These are phyloP conservation scores for Leontocebus nigricollis DNA, from an alignment of 2,797 vertebrate genomes.

Conservation along the genomic window DNA sequence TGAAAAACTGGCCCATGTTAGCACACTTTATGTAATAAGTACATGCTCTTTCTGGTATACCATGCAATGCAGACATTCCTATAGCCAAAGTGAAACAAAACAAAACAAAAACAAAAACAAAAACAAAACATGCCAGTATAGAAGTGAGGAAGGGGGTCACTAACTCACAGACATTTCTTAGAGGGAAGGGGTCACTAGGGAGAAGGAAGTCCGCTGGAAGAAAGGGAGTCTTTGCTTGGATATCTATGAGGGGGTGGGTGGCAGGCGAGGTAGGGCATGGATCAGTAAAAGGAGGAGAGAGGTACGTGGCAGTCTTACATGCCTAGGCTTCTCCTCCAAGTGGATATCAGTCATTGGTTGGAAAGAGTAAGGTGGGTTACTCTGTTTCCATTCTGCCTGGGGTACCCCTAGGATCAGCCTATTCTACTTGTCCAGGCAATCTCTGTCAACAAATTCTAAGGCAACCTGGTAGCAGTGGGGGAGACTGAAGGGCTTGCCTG, in stretches of 20 bases:
- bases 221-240: background rate
- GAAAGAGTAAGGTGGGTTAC: background rate
- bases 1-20: background rate
- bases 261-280: background rate
- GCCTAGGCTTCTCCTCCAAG: background rate
- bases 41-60: background rate
- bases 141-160: conserved; percentile 1
- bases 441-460: background rate
- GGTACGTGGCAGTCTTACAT: background rate
- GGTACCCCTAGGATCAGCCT: background rate
- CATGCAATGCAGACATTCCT: background rate
- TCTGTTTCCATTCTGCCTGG: background rate
- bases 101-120: background rate
- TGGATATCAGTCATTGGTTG: background rate
- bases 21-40: background rate
- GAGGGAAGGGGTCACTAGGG: background rate
- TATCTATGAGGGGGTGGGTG: background rate
- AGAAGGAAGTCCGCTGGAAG: background rate
- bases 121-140: background rate
- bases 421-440: background rate
- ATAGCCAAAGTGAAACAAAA: background rate
- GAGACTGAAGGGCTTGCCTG: background rate
- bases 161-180: background rate
- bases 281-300: background rate
- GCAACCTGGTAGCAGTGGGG: background rate